Conservation (phyloP, 92 coral and sea anemone genomes). For the Epizoanthus illoricatus region DNA sequence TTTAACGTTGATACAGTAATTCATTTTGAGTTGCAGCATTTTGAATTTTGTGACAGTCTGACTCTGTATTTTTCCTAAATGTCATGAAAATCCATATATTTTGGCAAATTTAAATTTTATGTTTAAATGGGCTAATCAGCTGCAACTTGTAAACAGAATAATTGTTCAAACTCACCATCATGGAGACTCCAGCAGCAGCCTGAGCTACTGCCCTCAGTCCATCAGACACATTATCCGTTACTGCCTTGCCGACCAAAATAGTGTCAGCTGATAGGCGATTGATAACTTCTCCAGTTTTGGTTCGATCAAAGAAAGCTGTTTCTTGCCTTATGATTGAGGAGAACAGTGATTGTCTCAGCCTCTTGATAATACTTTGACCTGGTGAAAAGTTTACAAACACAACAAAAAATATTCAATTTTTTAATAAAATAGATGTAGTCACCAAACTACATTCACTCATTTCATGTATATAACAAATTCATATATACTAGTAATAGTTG, state of each 20-base stretch:
- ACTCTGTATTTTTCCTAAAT: no score
- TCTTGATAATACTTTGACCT: conserved; percentile 84
- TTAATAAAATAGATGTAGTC: not conserved
- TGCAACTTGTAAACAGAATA: no score
- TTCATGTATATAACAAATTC: not conserved
- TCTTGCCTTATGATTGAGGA: conserved; percentile 83
- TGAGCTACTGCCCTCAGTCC: conserved; percentile 95
- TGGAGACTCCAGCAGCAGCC: conserved; percentile 90
- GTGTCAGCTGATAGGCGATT: conserved; percentile 95
- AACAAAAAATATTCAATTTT: not conserved
- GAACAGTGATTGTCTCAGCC: conserved; percentile 77
- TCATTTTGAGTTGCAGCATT: no score
- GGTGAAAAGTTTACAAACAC: not conserved
- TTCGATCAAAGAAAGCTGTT: conserved; percentile 92
- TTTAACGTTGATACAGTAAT: no score
- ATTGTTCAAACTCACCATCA: conserved; percentile 73
- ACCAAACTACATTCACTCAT: not conserved
- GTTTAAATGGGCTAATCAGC: no score
- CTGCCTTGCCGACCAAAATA: conserved; percentile 91
- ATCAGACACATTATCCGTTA: conserved; percentile 98
- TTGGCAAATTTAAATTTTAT: no score
- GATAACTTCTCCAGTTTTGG: conserved; percentile 91
- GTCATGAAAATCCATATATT: no score
- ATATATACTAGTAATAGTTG: not conserved
- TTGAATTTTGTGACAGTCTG: no score